Percentiles rank a stretch among this genome's conserved stretches.
phyloP scores from a whole-genome alignment of 1,140 invertebrate species.

The Pogonomyrmex barbatus region DNA sequence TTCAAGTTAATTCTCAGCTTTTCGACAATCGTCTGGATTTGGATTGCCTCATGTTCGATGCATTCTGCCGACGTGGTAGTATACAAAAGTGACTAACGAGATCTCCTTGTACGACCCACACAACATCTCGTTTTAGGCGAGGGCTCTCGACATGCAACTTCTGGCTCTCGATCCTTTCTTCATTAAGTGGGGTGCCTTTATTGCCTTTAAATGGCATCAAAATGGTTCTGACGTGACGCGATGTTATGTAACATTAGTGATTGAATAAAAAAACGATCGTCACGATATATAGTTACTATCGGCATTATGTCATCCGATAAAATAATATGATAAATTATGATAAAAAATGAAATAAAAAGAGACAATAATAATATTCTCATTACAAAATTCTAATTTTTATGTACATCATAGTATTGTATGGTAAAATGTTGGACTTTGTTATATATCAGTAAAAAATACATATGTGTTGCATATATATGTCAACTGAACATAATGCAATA shows the following conservation, averaged over 20 bases:
- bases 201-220: constrained; percentile 59
- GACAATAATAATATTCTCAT: background rate
- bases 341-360: background rate
- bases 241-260: background rate
- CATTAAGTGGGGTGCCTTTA: constrained; percentile 42
- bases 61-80: constrained; percentile 34
- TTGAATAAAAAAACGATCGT: constrained; percentile 1
- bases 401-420: background rate
- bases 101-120: constrained; percentile 53
- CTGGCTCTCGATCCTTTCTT: constrained; percentile 48
- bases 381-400: background rate
- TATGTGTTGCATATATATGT: background rate
- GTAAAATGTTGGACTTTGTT: background rate
- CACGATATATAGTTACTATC: background rate
- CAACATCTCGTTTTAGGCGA: constrained; percentile 35
- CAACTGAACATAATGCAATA: background rate
- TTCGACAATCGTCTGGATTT: constrained; percentile 11
- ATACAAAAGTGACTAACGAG: constrained; percentile 59
- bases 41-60: constrained; percentile 48
- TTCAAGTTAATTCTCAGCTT: background rate
- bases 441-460: background rate
- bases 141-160: background rate
- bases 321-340: constrained; percentile 19
- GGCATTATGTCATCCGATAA: background rate
- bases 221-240: constrained; percentile 6